phyloP scores from a whole-genome alignment of 2,888 invertebrate genomes.

The Tenthredo mesomela region DNA sequence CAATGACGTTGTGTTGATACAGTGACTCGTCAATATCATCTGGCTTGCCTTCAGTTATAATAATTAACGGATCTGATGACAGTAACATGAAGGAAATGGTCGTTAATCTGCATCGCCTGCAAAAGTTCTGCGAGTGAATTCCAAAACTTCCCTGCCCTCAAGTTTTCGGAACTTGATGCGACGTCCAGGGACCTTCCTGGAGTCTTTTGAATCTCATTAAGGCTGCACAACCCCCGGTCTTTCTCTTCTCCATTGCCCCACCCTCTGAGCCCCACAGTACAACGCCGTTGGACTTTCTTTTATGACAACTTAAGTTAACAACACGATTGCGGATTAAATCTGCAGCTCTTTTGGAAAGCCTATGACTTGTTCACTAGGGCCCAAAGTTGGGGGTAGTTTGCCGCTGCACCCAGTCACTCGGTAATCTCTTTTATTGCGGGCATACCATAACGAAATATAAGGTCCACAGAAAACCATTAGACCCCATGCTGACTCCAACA shows the following conservation, averaged over 20 bases:
- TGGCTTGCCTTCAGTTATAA: background rate
- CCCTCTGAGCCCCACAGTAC: slow-evolving; percentile 28
- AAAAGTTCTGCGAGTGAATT: background rate
- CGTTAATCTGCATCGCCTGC: background rate
- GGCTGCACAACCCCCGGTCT: background rate
- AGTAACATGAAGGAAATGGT: background rate
- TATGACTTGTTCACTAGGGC: slow-evolving; percentile 38
- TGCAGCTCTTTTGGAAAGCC: slow-evolving; percentile 50
- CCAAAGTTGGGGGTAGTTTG: slow-evolving; percentile 13
- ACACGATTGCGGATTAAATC: slow-evolving; percentile 57
- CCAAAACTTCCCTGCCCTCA: background rate
- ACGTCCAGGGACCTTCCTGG: background rate
- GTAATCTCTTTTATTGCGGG: slow-evolving; percentile 57
- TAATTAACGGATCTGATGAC: background rate
- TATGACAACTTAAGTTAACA: slow-evolving; percentile 55
- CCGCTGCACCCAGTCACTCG: slow-evolving; percentile 47
- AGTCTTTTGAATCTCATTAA: slow-evolving; percentile 25
- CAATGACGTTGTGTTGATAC: background rate
- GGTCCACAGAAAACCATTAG: slow-evolving; percentile 28
- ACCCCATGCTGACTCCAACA: slow-evolving; percentile 27
- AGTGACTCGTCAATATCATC: slow-evolving; percentile 1
- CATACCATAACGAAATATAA: slow-evolving; percentile 44
- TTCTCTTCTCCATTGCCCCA: slow-evolving; percentile 43
- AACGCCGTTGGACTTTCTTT: slow-evolving; percentile 49
- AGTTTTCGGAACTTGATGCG: background rate